Conservation (phyloP, 2,113 vertebrate species). For the Rhea americana region DNA sequence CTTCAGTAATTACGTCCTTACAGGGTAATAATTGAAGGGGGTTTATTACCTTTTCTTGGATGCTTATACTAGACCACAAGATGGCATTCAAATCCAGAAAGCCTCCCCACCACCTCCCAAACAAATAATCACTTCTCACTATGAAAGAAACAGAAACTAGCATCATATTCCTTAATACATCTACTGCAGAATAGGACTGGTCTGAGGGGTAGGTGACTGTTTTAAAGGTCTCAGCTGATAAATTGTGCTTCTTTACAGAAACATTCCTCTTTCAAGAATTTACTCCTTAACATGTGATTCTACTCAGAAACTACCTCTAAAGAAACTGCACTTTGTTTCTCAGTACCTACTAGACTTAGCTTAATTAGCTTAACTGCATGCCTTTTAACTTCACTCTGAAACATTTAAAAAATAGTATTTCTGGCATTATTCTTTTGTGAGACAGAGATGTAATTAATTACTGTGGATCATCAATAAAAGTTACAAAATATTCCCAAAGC, state of each 20-base stretch:
- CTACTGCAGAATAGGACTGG: neutral
- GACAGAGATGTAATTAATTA: neutral
- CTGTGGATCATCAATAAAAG: neutral
- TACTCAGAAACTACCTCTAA: neutral
- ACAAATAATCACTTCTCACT: neutral
- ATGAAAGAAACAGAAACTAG: neutral
- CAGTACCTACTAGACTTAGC: neutral
- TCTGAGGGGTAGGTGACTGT: neutral
- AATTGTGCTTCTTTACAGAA: neutral
- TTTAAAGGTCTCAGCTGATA: neutral
- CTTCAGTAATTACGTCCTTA: neutral
- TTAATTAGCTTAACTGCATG: neutral
- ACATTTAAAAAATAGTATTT: neutral
- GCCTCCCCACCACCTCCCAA: neutral
- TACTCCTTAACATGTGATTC: neutral
- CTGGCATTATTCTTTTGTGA: neutral
- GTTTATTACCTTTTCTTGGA: neutral
- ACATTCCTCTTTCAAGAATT: neutral
- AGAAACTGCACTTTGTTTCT: neutral
- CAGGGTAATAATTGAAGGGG: neutral
- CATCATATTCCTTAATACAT: neutral
- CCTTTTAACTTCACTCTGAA: neutral
- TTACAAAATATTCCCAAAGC: neutral
- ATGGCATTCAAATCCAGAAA: conserved; percentile 51
- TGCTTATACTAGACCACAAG: neutral